Conservation (phyloP, 2,888 invertebrate species). For the Polymixis flavicincta region DNA sequence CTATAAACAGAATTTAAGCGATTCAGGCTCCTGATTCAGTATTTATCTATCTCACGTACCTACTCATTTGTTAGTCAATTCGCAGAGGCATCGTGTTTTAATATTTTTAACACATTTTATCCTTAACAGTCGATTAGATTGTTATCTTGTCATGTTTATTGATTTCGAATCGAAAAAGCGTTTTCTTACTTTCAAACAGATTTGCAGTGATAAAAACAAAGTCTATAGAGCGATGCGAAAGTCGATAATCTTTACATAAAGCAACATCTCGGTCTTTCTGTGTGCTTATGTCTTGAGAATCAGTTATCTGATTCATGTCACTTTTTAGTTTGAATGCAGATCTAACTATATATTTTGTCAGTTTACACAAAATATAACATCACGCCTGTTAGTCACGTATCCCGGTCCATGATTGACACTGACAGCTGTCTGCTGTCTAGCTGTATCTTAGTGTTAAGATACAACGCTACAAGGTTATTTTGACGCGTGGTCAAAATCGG, state of each 20-base stretch:
- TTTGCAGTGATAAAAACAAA: conserved; percentile 12
- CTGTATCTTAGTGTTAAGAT: neutral
- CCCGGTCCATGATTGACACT: too few relatives aligned
- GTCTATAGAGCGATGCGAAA: conserved; percentile 8
- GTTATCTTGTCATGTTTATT: conserved; percentile 13
- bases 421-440: too few relatives aligned
- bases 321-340: neutral
- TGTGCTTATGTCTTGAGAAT: neutral
- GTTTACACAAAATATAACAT: too few relatives aligned
- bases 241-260: neutral
- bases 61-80: neutral
- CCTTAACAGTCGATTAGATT: neutral
- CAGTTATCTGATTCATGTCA: too few relatives aligned
- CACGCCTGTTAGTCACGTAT: neutral
- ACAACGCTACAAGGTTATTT: neutral
- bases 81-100: neutral
- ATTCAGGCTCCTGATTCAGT: neutral
- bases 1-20: neutral
- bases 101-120: conserved; percentile 4
- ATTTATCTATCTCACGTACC: neutral
- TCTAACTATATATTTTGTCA: neutral
- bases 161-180: neutral
- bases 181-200: conserved; percentile 13
- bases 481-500: too few relatives aligned
- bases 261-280: neutral